phyloP scores from a whole-genome alignment of 2,888 invertebrate genomes.

The Drosophila gaucha region DNA sequence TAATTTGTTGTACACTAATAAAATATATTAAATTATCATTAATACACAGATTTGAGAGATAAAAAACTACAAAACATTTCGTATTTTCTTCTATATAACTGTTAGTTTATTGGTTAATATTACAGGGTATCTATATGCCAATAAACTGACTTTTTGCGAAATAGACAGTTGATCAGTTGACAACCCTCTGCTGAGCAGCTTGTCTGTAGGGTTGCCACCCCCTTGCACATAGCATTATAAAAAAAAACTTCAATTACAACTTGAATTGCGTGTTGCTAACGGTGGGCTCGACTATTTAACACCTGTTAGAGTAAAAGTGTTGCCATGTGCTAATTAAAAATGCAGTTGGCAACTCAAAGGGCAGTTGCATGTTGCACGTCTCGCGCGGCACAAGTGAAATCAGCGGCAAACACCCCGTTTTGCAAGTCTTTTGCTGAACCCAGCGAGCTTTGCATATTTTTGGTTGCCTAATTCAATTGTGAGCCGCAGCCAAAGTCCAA shows the following conservation, averaged over 20 bases:
- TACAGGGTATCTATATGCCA: constrained; percentile 10
- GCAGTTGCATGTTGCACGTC: constrained; percentile 55
- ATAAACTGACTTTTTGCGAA: not conserved
- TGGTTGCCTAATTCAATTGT: constrained; percentile 74
- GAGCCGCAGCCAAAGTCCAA: constrained; percentile 34
- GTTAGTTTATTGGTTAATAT: not conserved
- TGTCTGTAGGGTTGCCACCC: constrained; percentile 23
- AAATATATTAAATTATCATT: not conserved
- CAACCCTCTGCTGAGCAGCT: constrained; percentile 12
- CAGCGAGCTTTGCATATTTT: constrained; percentile 64
- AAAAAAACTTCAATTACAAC: constrained; percentile 26
- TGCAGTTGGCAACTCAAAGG: constrained; percentile 51
- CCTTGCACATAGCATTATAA: not conserved
- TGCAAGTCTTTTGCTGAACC: constrained; percentile 58
- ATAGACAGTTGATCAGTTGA: constrained; percentile 9
- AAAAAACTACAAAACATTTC: not conserved
- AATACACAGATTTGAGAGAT: not conserved
- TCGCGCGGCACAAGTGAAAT: constrained; percentile 30
- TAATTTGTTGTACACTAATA: constrained; percentile 9
- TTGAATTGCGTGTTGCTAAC: constrained; percentile 56
- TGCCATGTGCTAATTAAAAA: constrained; percentile 66
- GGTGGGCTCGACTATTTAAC: constrained; percentile 66
- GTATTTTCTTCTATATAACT: not conserved
- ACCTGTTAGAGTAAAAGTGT: constrained; percentile 75
- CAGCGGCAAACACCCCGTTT: constrained; percentile 39